A percentile compares a stretch with the other conserved stretches of the same genome.
phyloP scores from a whole-genome alignment of 2,797 vertebrate genomes.

The Intellagama lesueurii region DNA sequence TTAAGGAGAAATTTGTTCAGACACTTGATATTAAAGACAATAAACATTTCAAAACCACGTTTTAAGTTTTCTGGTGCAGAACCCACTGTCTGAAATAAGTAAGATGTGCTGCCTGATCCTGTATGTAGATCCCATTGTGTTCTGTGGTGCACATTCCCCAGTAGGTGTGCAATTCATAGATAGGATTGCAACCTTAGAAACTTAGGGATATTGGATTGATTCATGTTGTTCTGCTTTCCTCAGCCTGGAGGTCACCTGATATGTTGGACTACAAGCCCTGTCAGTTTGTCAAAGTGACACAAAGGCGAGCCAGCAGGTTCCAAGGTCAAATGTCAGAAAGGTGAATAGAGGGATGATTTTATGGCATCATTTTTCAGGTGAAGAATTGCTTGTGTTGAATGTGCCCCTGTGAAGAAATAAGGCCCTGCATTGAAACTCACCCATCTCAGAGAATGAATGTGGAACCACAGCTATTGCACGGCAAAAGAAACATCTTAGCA shows the following conservation, averaged over 20 bases:
- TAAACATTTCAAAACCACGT: too few relatives aligned
- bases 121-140: too few relatives aligned
- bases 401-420: not conserved
- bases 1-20: not conserved
- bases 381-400: not conserved
- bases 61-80: too few relatives aligned
- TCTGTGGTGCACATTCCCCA: too few relatives aligned
- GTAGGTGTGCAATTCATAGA: not conserved
- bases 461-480: not conserved
- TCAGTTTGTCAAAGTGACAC: not conserved
- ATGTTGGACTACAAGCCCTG: not conserved
- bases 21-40: too few relatives aligned
- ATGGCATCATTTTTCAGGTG: not conserved
- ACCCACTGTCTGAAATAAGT: too few relatives aligned
- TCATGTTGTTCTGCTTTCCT: not conserved
- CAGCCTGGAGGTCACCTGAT: not conserved
- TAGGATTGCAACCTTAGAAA: not conserved
- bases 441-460: not conserved
- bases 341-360: not conserved
- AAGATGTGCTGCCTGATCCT: too few relatives aligned
- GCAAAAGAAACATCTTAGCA: not conserved
- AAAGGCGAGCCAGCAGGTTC: not conserved
- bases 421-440: not conserved
- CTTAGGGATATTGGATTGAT: not conserved
- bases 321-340: not conserved